Evolutionary conservation across 2,888 invertebrate genomes (phyloP), one percentile per base, ranked within the genome.

Genomic region (Fragum sueziense): DNA sequence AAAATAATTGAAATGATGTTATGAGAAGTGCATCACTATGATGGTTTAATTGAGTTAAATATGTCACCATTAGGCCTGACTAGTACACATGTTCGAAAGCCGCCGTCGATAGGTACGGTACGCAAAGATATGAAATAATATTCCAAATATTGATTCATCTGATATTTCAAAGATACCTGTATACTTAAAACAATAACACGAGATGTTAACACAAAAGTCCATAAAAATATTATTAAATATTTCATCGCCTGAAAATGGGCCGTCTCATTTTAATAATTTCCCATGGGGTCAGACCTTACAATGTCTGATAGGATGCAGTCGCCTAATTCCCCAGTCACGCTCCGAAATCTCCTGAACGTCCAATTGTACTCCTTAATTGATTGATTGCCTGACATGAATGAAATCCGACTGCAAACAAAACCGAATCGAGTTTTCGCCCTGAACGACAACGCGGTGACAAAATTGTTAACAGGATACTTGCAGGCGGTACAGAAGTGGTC

Each of bases 391-490:
- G 61, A 29, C 61, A 20, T 61, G 61, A 61, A 61, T 61, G 25
- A 61, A 61, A 61, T 61, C 29, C 61, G 61, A 17, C 61, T 61
- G 61, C 61, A 61, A 61, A 61, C 61, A 61, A 29, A 33, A 29
- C 31, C 27, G 61, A 61, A 61, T 61, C 61, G n/a, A 61, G 33
- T 29, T 61, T 61, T 33, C 61, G 33, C 61, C 61, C 61, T 11
- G 20, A 20, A 61, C 61, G 33, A 33, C n/a, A 57, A 61, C 61
- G 33, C 31, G 61, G 61, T 61, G 61, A 61, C 33, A 33, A 33
- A 33, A 61, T 61, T 61, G 61, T 61, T 27, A 61, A 61, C 61
- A 61, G 14, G 61, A 61, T 61, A 29, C 27, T 61, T 61, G n/a
- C 61, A 61, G 61, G 27, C n/a, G 61, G 61, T 14, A 6, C 3